A percentile compares a stretch with the other conserved stretches of the same genome.
Conservation (phyloP, 1,140 invertebrate genomes). For the Heliothis subflexa region DNA sequence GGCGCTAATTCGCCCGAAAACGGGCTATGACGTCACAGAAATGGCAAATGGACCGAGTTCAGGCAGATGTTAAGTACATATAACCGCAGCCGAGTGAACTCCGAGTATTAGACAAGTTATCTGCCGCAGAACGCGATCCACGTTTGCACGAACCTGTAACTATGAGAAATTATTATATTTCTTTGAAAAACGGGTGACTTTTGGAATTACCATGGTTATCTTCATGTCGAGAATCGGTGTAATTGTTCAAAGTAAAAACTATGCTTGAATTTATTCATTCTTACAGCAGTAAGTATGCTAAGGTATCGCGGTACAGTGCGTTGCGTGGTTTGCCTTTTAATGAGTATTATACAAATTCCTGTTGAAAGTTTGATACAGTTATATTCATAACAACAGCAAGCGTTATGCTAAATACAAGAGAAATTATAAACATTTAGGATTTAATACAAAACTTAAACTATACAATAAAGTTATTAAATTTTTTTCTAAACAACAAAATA, state of each 20-base stretch:
- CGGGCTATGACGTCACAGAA: slow-evolving; percentile 8
- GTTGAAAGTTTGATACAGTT: not conserved
- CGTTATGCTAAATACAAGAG: not conserved
- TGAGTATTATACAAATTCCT: not conserved
- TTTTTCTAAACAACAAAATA: too few species aligned
- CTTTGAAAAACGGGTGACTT: slow-evolving; percentile 19
- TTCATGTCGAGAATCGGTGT: not conserved
- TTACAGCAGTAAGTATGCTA: not conserved
- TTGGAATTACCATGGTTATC: not conserved
- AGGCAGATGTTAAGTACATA: slow-evolving; percentile 5
- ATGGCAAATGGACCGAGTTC: not conserved
- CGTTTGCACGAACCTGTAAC: slow-evolving; percentile 19
- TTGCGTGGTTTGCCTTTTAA: slow-evolving; percentile 12
- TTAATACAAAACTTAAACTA: too few species aligned
- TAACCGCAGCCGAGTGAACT: slow-evolving; percentile 10
- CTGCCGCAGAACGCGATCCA: slow-evolving; percentile 23
- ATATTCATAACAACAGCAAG: not conserved
- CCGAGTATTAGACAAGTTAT: slow-evolving; percentile 22
- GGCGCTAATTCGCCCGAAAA: not conserved
- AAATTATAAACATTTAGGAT: too few species aligned
- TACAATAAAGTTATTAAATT: too few species aligned
- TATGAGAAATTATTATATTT: slow-evolving; percentile 2
- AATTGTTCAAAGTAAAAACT: slow-evolving; percentile 13
- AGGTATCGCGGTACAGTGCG: not conserved
- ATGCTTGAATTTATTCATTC: not conserved